Base-by-base conservation (phyloP, 2,888 invertebrate species). In the Drosophila testacea region DNA sequence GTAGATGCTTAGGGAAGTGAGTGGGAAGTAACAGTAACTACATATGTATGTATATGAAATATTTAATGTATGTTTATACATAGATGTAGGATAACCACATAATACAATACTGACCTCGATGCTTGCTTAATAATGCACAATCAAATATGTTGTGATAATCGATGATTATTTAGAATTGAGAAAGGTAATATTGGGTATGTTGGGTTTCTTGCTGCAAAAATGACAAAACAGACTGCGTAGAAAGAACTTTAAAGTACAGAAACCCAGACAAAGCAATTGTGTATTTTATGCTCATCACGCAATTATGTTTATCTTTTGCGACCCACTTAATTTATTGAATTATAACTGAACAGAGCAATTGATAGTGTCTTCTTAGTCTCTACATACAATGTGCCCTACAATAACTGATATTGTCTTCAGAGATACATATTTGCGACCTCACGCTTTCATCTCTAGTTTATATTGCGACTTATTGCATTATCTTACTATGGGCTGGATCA, bases 401-500 rank as follows among this genome's bases (percentile, higher is more conserved):
- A 22, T 22, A 22, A 22, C 22, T 22, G 22, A 1, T 22, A 22
- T 22, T 22, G 22, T 22, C 22, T 22, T 22, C 1, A 22, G 22
- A 22, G 22, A 22, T 22, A 22, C 22, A 22, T 22, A 22, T 22
- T 22, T 22, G 22, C 22, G 22, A 22, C 22, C 13, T 62, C 34
- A 61, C 50, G 54, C 16, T 1, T 7, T 0, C 48, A 61, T 42
- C 68, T 9, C 42, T 30, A 42, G n/a, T 13, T 32, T 27, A n/a
- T 11, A 51, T 50, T 57, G 41, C 46, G 59, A 39, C 42, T 71
- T 50, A 41, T 48, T 22, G 36, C 39, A 50, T 39, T 27, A 1
- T 11, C 13, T 48, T 22, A 10, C 27, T 59, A 69, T 27, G 36
- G 27, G 27, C 32, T 32, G 32, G 32, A 32, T 32, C 32, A 32